Percentiles rank a stretch among this genome's conserved stretches.
These are phyloP conservation scores for Myocastor coypus DNA, from an alignment of 2,113 vertebrate genomes.

Conservation along the genomic window DNA sequence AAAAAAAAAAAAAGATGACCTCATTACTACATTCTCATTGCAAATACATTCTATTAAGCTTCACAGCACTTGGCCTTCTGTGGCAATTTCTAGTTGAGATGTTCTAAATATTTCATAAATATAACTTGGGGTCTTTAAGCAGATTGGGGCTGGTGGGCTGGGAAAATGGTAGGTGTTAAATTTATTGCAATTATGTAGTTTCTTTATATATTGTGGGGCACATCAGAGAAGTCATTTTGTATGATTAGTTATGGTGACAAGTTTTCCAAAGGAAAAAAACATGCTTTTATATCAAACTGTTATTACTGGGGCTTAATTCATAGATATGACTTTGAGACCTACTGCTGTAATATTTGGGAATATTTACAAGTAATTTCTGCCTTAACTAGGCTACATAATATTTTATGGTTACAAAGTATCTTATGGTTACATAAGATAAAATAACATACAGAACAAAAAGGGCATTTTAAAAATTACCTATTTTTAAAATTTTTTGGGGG, in stretches of 20 bases:
- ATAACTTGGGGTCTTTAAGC: constrained; percentile 5
- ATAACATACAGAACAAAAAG: not conserved
- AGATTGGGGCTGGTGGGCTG: not conserved
- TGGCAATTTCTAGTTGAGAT: constrained; percentile 51
- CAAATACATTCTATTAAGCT: constrained; percentile 24
- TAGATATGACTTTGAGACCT: not conserved
- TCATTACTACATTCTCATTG: constrained; percentile 38
- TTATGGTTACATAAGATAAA: constrained; percentile 47
- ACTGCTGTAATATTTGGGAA: not conserved
- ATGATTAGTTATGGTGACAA: constrained; percentile 30
- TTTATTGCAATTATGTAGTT: constrained; percentile 33
- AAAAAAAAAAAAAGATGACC: constrained; percentile 49
- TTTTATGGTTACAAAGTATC: constrained; percentile 10
- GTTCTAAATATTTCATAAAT: constrained; percentile 36
- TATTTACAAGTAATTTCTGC: constrained; percentile 42
- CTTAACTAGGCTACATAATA: constrained; percentile 13
- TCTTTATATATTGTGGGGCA: not conserved
- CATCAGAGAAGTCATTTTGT: not conserved
- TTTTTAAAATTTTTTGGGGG: not conserved
- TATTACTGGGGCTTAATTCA: not conserved
- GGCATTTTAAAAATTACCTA: not conserved
- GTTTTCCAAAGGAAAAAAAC: constrained; percentile 42
- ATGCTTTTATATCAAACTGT: constrained; percentile 13
- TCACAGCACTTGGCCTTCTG: constrained; percentile 6
- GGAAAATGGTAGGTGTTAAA: constrained; percentile 27